These are phyloP conservation scores for Acleris laterana DNA, from an alignment of 2,888 invertebrate genomes.

Conservation along the genomic window DNA sequence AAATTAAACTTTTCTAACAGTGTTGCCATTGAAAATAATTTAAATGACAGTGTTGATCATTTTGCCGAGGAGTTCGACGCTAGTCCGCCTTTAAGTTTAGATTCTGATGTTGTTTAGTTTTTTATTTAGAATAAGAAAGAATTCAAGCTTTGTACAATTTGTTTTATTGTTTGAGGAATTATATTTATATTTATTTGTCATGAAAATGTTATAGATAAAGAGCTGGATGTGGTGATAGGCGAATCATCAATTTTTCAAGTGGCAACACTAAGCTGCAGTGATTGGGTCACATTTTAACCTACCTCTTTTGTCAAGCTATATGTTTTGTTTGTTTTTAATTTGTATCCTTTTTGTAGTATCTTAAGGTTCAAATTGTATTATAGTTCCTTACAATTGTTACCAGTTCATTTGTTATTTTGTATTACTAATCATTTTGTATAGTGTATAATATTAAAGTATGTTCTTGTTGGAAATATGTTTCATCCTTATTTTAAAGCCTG, in stretches of 20 bases:
- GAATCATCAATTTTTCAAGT: too few relatives aligned
- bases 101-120: conserved; percentile 46
- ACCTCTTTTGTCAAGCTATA: too few relatives aligned
- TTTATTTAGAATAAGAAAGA: not conserved
- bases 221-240: too few relatives aligned
- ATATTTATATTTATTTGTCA: too few relatives aligned
- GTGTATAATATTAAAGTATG: conserved; percentile 22
- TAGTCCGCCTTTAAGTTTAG: conserved; percentile 76
- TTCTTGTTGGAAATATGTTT: conserved; percentile 8
- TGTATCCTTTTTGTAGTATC: not conserved
- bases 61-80: conserved; percentile 73
- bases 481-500: conserved; percentile 1
- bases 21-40: conserved; percentile 44
- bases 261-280: too few relatives aligned
- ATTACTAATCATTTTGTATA: conserved; percentile 6
- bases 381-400: conserved; percentile 12
- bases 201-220: too few relatives aligned
- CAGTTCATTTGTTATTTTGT: conserved; percentile 12
- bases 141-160: not conserved
- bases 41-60: conserved; percentile 53
- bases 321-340: not conserved
- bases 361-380: not conserved
- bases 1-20: conserved; percentile 57
- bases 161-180: not conserved
- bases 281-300: too few relatives aligned